Base-by-base conservation (phyloP, 2,888 invertebrate species). In the Brachypalpus laphriformis region DNA sequence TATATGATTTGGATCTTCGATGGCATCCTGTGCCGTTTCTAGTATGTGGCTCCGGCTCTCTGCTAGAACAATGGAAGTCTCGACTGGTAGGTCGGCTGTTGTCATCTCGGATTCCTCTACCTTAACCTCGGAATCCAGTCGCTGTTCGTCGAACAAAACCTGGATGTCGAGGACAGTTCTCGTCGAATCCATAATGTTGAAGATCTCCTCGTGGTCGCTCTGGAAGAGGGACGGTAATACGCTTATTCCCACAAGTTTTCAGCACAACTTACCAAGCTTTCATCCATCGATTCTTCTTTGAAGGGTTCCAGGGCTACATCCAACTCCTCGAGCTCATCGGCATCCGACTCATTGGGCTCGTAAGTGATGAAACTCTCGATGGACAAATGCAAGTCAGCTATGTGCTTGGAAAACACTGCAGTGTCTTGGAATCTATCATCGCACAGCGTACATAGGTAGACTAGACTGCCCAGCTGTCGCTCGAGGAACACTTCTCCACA, bases 401-500 rank as follows among this genome's bases (percentile, higher is more conserved):
- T 65, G 28, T 87, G 87, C 9, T 83, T 65, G 3, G 81, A 54
- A 31, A 87, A 87, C 1, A 28, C 5, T 4, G 54, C 75, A 28
- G 78, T 16, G 3, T 56, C 70, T 14, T 45, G 22, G 18, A 87
- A 87, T 71, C 59, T 65, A 3, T 81, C 71, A 6, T 76, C 70
- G 16, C 87, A 87, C 7, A 87, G 14, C 0, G 49, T 47, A 16
- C 87, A 87, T 1, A 68, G 40, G 31, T 81, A 87, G 31, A 83
- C 66, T 25, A 87, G 45, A 18, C 56, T 66, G 7, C 81, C 82
- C 25, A 65, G 54, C 5, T 76, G 80, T 11, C 70, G 63, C 3
- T 83, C 74, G 2, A 87, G 49, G 7, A 87, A 87, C 3, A 87
- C 74, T 68, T 87, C 87, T 7, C 87, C 87, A 18, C 87, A 87